Evolutionary conservation across 2,797 vertebrate genomes (phyloP).

Genomic region (Melanotaenia boesemani): DNA sequence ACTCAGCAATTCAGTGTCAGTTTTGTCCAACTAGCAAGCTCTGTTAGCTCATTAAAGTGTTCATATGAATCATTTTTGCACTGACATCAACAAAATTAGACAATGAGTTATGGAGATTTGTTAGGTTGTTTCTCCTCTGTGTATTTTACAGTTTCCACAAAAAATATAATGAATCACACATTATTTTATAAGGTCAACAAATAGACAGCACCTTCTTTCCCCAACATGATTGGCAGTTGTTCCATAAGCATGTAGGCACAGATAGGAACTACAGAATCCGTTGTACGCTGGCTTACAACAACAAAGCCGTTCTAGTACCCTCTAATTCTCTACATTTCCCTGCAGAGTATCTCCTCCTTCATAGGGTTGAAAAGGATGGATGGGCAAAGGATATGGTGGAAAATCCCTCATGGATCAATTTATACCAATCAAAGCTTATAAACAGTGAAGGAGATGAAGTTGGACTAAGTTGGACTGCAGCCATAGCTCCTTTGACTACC

Average conservation of each 20-base stretch:
- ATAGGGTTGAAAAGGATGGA: constrained; percentile 51
- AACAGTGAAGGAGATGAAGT: constrained; percentile 58
- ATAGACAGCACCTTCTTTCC: background rate
- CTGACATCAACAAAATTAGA: background rate
- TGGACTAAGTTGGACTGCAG: constrained; percentile 56
- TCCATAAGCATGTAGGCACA: constrained; percentile 43
- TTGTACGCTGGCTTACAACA: constrained; percentile 53
- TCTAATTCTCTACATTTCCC: constrained; percentile 63
- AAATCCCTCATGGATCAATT: constrained; percentile 73
- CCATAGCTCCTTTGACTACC: constrained; percentile 37
- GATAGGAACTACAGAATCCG: constrained; percentile 29
- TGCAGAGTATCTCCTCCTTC: constrained; percentile 42
- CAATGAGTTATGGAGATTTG: background rate
- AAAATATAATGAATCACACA: constrained; percentile 12
- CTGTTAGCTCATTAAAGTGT: background rate
- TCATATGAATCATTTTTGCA: background rate
- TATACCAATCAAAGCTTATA: constrained; percentile 62
- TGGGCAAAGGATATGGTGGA: constrained; percentile 39
- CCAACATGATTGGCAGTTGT: constrained; percentile 38
- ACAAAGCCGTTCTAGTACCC: constrained; percentile 56
- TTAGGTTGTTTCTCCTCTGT: background rate
- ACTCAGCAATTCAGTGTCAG: background rate
- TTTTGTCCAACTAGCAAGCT: background rate
- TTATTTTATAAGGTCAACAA: constrained; percentile 1
- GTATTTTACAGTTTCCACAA: background rate